Base-by-base conservation (phyloP, 2,888 invertebrate species). In the Nezara viridula region DNA sequence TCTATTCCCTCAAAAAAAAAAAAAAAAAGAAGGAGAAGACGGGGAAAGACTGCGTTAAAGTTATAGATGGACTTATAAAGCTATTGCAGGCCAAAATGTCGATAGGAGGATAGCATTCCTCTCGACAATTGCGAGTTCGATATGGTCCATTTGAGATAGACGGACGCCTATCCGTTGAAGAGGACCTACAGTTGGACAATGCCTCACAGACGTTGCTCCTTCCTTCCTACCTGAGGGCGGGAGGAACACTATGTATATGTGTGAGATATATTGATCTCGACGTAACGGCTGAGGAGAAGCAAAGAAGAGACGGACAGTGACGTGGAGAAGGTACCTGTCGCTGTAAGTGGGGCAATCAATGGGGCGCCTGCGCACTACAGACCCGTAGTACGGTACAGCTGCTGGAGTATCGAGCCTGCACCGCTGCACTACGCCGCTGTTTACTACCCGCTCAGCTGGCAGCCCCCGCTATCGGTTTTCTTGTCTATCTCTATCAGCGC, bases 331-430 rank as follows among this genome's bases (percentile, higher is more conserved):
- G 12, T 52, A 50, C 88, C 37, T n/a, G 85, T 88, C 37, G n/a
- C 66, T 44, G 47, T 55, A 88, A 88, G 66, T 88, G 88, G 88
- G 88, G 47, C 88, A 16, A 88, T 88, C 88, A 40, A 88, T 88
- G 88, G 2, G 14, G 52, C 32, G 88, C 47, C 0, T 73, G 88
- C 88, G 88, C 73, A 4, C 21, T 44, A 16, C n/a, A 2, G 12
- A 47, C 4, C 21, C 66, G 88, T 88, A 88, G 88, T 88, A 88
- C 88, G 52, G 55, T 66, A 37, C 77, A 77, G 77, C 77, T 49
- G 86, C 49, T 49, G 86, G 86, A 49, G 73, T 88, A 88, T 88
- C 88, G 88, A 88, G 66, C 73, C 27, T 88, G 88, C 88, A 88
- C 66, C 44, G 40, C 37, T 86, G 86, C 37, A 37, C 86, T 32